Conservation (phyloP, 2,797 vertebrate genomes). For the Sebastes iracundus region DNA sequence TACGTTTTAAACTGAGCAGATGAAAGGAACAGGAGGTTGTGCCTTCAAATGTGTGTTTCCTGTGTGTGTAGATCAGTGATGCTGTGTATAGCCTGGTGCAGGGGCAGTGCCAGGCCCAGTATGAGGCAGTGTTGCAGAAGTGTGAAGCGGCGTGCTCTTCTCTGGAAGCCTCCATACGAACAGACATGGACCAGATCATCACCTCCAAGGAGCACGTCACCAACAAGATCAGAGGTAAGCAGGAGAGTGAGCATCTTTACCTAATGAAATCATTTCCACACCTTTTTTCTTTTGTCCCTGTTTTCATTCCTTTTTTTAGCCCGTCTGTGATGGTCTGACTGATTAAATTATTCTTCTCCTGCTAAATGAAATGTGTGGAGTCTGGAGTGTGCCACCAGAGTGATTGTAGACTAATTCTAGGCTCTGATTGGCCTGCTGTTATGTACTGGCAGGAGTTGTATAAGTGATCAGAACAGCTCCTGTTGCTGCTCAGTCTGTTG, state of each 20-base stretch:
- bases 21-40: neutral
- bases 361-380: neutral
- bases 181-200: constrained; percentile 97
- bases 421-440: neutral
- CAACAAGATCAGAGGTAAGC: constrained; percentile 87
- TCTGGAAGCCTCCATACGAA: constrained; percentile 90
- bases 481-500: neutral
- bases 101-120: constrained; percentile 82
- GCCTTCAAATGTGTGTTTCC: neutral
- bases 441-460: neutral
- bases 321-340: neutral
- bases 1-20: neutral
- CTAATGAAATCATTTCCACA: neutral
- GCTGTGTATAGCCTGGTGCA: constrained; percentile 90
- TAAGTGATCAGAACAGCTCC: neutral
- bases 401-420: neutral
- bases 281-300: neutral
- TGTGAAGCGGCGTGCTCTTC: constrained; percentile 82
- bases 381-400: neutral
- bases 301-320: neutral
- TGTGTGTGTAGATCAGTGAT: constrained; percentile 86
- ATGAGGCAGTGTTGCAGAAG: constrained; percentile 76
- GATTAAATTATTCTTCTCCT: neutral
- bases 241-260: accelerated
- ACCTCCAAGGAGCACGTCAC: constrained; percentile 94